Evolutionary conservation across 1,140 invertebrate species (phyloP).

Genomic region (Mylabris phalerata): DNA sequence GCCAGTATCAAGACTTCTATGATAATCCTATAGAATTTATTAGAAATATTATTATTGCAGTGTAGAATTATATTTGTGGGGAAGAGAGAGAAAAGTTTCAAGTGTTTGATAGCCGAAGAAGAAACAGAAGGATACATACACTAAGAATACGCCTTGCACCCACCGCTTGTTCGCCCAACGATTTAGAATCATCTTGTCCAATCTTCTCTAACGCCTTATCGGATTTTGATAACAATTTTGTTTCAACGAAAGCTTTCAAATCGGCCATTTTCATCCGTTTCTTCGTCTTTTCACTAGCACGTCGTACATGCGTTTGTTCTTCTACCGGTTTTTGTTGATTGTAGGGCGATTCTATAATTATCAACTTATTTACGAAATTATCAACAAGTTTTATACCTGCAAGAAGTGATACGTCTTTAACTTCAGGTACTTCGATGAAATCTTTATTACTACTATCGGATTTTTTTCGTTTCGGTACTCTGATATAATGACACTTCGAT

Average conservation of each 20-base stretch:
- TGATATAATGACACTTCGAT: conserved; percentile 82
- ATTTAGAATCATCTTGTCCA: conserved; percentile 62
- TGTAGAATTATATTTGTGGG: conserved; percentile 1
- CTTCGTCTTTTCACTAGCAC: conserved; percentile 73
- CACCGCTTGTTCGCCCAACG: conserved; percentile 48
- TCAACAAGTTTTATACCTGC: conserved; percentile 38
- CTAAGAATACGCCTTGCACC: conserved; percentile 36
- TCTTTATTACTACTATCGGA: conserved; percentile 59
- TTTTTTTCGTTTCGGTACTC: conserved; percentile 59
- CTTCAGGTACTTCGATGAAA: conserved; percentile 69
- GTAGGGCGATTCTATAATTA: conserved; percentile 44
- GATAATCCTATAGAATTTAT: conserved; percentile 56
- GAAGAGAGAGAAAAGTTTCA: conserved; percentile 9
- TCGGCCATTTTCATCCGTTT: conserved; percentile 86
- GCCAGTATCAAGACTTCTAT: conserved; percentile 69
- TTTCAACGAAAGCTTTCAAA: conserved; percentile 82
- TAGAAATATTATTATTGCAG: not conserved
- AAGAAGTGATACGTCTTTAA: conserved; percentile 53
- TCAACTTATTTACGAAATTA: conserved; percentile 1
- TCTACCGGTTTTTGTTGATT: conserved; percentile 42
- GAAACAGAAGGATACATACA: conserved; percentile 36
- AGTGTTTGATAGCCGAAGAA: conserved; percentile 9
- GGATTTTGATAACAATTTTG: conserved; percentile 82
- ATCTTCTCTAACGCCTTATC: conserved; percentile 87
- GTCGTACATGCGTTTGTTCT: conserved; percentile 54